Conservation (phyloP, 2,797 vertebrate species). For the Cephalopachus bancanus region DNA sequence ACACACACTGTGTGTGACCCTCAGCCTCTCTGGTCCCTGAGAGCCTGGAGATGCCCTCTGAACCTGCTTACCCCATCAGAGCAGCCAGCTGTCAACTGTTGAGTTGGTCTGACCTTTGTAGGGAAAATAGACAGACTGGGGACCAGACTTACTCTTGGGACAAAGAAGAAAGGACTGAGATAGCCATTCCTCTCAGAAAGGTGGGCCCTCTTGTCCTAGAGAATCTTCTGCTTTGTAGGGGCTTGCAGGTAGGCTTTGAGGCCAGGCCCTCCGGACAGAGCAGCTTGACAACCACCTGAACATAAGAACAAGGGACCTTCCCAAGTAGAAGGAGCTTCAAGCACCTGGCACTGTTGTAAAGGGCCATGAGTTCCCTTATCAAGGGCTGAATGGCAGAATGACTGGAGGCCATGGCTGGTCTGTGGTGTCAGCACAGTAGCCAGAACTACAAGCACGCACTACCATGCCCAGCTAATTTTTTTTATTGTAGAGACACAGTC, state of each 20-base stretch:
- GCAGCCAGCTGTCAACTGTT: background rate
- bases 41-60: background rate
- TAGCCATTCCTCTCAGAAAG: background rate
- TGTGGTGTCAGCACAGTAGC: background rate
- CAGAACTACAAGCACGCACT: too few relatives aligned
- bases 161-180: background rate
- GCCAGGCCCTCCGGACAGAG: background rate
- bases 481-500: too few relatives aligned
- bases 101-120: background rate
- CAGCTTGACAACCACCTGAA: too few relatives aligned
- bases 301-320: fast-evolving
- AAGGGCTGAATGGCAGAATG: background rate
- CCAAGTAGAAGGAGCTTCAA: background rate
- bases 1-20: background rate
- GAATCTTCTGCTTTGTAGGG: background rate
- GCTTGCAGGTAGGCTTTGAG: background rate
- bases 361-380: background rate
- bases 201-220: background rate
- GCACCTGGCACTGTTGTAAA: background rate
- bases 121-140: background rate
- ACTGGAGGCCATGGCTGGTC: background rate
- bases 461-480: too few relatives aligned
- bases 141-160: background rate
- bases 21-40: background rate
- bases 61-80: background rate